Evolutionary conservation across 2,113 vertebrate species (phyloP).

Genomic region (Passer domesticus): DNA sequence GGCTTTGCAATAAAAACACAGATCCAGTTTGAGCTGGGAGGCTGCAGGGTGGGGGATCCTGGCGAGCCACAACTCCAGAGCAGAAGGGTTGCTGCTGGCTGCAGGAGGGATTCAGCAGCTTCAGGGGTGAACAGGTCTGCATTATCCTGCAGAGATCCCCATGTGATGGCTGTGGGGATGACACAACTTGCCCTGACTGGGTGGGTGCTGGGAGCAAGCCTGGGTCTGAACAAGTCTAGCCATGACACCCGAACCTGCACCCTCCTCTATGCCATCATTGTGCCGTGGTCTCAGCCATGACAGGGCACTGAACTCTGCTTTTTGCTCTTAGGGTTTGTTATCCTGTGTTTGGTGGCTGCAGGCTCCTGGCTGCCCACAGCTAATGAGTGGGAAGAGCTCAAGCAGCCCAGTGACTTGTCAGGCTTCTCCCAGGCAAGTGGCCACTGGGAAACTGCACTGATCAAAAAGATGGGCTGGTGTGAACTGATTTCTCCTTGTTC

Average conservation of each 20-base stretch:
- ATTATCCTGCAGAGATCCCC: not conserved
- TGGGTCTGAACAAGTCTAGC: no score
- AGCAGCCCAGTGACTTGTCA: not conserved
- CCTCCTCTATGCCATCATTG: not conserved
- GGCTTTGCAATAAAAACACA: not conserved
- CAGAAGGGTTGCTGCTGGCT: not conserved
- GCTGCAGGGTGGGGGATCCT: not conserved
- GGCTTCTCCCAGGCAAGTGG: not conserved
- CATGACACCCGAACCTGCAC: not conserved
- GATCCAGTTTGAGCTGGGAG: not conserved
- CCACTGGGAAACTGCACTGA: not conserved
- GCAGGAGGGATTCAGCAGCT: not conserved
- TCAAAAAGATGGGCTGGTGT: not conserved
- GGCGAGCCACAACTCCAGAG: not conserved
- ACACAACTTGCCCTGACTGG: not conserved
- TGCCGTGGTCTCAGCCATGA: not conserved
- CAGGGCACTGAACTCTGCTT: not conserved
- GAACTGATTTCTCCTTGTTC: not conserved
- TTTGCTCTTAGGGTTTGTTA: not conserved
- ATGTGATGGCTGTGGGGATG: accelerated
- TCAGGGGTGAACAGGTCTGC: not conserved
- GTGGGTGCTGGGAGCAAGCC: not conserved
- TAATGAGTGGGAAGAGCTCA: not conserved
- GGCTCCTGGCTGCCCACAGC: not conserved
- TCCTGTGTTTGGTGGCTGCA: not conserved